Evolutionary conservation across 2,113 vertebrate genomes (phyloP).

Genomic region (Eupsittula cactorum): DNA sequence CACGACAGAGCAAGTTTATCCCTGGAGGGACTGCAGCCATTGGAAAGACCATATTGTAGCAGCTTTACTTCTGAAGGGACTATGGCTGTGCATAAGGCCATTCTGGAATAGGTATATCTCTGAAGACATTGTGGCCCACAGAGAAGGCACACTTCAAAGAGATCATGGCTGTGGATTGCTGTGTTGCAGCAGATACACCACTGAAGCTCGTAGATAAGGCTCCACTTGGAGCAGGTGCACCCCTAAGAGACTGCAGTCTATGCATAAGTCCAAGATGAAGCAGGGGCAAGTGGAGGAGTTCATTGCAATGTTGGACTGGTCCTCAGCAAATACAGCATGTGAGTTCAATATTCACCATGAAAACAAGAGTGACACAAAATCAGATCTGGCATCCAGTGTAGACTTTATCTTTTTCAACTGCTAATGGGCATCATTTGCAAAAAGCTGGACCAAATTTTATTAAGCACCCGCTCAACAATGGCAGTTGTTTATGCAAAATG

Average conservation of each 20-base stretch:
- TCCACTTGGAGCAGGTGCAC: background rate
- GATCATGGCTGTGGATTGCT: background rate
- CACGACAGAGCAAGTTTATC: background rate
- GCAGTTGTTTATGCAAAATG: background rate
- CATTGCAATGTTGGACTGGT: background rate
- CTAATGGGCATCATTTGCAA: background rate
- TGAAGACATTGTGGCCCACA: background rate
- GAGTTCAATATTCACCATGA: background rate
- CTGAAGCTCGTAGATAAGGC: background rate
- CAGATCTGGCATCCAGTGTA: background rate
- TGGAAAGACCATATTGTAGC: background rate
- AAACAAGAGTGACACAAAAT: background rate
- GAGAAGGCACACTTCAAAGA: background rate
- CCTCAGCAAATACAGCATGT: background rate
- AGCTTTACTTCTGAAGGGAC: background rate
- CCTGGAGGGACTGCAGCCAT: background rate
- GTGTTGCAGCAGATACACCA: background rate
- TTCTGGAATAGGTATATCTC: background rate
- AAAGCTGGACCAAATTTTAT: background rate
- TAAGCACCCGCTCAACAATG: background rate
- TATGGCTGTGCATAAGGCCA: background rate
- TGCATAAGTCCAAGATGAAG: background rate
- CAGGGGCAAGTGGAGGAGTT: background rate
- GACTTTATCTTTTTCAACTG: background rate
- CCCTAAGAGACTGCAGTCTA: background rate